Percentiles rank a stretch among this genome's conserved stretches.
phyloP scores from a whole-genome alignment of 2,888 invertebrate genomes.

The Calliphora vomitoria region DNA sequence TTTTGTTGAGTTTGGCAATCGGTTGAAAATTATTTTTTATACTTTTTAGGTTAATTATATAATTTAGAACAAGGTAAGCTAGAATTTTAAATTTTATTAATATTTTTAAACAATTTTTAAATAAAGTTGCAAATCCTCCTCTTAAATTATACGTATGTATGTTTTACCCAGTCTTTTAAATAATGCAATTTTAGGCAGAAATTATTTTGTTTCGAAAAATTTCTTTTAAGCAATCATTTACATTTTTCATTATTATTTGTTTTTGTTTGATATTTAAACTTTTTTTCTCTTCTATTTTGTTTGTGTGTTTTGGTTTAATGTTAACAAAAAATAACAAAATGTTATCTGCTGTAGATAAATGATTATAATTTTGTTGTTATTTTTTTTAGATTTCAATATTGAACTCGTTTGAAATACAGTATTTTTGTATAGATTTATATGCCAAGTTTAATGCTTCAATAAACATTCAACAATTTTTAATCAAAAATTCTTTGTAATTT shows the following conservation, averaged over 20 bases:
- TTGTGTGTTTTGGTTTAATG: neutral
- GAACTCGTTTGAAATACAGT: neutral
- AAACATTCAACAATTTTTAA: constrained; percentile 25
- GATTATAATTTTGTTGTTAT: neutral
- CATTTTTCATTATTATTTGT: neutral
- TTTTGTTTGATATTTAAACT: neutral
- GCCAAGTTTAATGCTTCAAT: constrained; percentile 26
- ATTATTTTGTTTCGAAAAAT: neutral
- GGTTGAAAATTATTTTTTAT: no score
- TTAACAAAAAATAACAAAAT: constrained; percentile 6
- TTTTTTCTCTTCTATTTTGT: neutral
- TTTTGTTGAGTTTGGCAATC: no score
- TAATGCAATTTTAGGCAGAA: neutral
- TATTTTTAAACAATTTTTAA: no score
- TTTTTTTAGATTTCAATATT: neutral
- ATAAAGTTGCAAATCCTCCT: no score
- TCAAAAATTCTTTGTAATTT: constrained; percentile 3
- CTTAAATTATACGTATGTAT: no score
- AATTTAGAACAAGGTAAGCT: no score
- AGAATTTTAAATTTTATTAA: no score
- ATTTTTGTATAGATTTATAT: constrained; percentile 11
- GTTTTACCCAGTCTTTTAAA: neutral
- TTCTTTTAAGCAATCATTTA: neutral
- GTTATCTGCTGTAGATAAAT: neutral
- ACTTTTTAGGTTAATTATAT: no score